Percentiles rank a stretch among this genome's conserved stretches.
Evolutionary conservation across 2,797 vertebrate genomes (phyloP).

Genomic region (Cyprinodon diabolis): DNA sequence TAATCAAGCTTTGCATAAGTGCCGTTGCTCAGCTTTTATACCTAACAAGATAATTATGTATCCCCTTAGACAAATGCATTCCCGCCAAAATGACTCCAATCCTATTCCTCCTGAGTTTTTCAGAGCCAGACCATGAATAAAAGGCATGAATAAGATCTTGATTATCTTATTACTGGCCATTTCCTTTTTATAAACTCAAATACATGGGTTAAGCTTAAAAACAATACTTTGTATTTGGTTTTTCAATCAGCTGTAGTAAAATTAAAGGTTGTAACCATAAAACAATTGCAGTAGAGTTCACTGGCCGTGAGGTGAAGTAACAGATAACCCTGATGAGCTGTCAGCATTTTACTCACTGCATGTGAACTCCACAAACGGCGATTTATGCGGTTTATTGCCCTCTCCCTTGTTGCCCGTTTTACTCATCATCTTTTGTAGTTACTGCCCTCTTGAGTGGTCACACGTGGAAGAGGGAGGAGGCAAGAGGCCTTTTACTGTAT

Average conservation of each 20-base stretch:
- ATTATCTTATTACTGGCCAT: slow-evolving; percentile 30
- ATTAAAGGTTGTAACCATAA: slow-evolving; percentile 46
- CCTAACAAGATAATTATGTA: slow-evolving; percentile 5
- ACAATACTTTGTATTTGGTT: slow-evolving; percentile 51
- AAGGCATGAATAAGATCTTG: slow-evolving; percentile 29
- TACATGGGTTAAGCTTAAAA: slow-evolving; percentile 22
- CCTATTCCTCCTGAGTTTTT: neutral
- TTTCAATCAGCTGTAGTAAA: slow-evolving; percentile 50
- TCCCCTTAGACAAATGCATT: neutral
- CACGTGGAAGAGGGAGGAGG: slow-evolving; percentile 46
- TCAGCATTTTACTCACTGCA: slow-evolving; percentile 63
- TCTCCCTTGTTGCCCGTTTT: slow-evolving; percentile 34
- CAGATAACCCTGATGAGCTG: slow-evolving; percentile 53
- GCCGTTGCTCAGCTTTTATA: slow-evolving; percentile 17
- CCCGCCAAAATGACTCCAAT: slow-evolving; percentile 8
- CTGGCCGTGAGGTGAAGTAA: slow-evolving; percentile 70
- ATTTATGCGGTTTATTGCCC: slow-evolving; percentile 62
- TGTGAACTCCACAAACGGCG: slow-evolving; percentile 58
- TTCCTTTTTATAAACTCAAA: slow-evolving; percentile 26
- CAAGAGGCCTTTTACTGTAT: slow-evolving; percentile 58
- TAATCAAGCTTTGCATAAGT: slow-evolving; percentile 10
- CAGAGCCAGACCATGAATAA: neutral
- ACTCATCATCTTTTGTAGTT: slow-evolving; percentile 56
- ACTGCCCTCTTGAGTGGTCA: slow-evolving; percentile 61
- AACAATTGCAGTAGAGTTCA: slow-evolving; percentile 56